Evolutionary conservation across 2,113 vertebrate species (phyloP).

Genomic region (Aythya baeri): DNA sequence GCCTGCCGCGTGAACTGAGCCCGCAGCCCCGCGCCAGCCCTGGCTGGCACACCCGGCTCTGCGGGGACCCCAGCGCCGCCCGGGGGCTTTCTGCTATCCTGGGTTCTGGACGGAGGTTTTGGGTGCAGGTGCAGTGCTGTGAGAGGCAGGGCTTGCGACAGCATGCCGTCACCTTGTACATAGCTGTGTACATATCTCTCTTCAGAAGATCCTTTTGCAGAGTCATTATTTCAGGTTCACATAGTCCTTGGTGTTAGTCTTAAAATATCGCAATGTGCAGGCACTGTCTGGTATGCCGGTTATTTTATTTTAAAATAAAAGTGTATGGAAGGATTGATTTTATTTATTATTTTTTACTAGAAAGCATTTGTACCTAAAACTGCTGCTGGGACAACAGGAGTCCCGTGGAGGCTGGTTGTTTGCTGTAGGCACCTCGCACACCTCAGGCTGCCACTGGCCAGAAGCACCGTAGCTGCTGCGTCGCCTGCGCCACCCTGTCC

Average conservation of each 20-base stretch:
- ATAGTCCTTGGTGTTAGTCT: neutral
- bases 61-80: fast-evolving
- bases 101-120: neutral
- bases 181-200: neutral
- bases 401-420: neutral
- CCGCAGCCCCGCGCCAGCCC: neutral
- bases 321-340: neutral
- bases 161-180: fast-evolving
- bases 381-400: fast-evolving
- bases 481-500: neutral
- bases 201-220: neutral
- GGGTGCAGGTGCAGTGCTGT: fast-evolving
- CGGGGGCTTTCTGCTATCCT: fast-evolving
- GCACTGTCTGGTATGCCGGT: fast-evolving
- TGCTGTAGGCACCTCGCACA: neutral
- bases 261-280: neutral
- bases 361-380: neutral
- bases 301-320: slow-evolving; percentile 29
- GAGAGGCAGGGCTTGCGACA: neutral
- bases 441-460: fast-evolving
- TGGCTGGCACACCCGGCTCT: fast-evolving
- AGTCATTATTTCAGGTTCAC: neutral
- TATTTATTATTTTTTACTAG: neutral
- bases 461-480: fast-evolving
- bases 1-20: slow-evolving; percentile 93